Conservation (phyloP, 2,113 vertebrate species). For the Macquaria australasica region DNA sequence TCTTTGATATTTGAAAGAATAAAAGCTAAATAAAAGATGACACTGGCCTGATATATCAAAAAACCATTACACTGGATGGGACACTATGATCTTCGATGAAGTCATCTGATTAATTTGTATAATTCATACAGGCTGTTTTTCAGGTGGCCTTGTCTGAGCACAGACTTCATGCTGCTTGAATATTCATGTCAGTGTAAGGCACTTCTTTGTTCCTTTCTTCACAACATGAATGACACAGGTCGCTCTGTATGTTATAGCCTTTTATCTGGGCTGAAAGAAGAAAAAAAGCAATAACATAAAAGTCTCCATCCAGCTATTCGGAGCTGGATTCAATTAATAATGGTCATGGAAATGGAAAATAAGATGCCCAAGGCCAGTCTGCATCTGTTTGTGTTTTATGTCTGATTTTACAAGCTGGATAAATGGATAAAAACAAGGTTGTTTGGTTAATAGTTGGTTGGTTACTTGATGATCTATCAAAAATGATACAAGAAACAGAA, state of each 20-base stretch:
- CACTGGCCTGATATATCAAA: not conserved
- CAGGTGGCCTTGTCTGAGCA: not conserved
- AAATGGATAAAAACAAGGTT: not conserved
- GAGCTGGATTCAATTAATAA: conserved; percentile 4
- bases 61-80: not conserved
- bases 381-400: not conserved
- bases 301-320: not conserved
- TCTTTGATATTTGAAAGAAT: not conserved
- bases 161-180: not conserved
- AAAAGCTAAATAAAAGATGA: not conserved
- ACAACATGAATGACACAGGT: not conserved
- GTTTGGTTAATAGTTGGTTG: not conserved
- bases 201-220: not conserved
- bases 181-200: not conserved
- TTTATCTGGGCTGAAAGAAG: conserved; percentile 2
- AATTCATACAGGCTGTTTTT: not conserved
- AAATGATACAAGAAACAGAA: not conserved
- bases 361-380: not conserved
- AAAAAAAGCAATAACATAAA: conserved; percentile 8
- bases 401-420: not conserved
- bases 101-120: not conserved
- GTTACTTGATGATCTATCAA: not conserved
- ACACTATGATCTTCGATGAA: not conserved
- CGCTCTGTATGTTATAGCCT: not conserved
- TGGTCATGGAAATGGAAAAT: conserved; percentile 9